Percentiles rank a stretch among this genome's conserved stretches.
Conservation (phyloP, 2,797 vertebrate genomes). For the Gadopsis bispinosus region DNA sequence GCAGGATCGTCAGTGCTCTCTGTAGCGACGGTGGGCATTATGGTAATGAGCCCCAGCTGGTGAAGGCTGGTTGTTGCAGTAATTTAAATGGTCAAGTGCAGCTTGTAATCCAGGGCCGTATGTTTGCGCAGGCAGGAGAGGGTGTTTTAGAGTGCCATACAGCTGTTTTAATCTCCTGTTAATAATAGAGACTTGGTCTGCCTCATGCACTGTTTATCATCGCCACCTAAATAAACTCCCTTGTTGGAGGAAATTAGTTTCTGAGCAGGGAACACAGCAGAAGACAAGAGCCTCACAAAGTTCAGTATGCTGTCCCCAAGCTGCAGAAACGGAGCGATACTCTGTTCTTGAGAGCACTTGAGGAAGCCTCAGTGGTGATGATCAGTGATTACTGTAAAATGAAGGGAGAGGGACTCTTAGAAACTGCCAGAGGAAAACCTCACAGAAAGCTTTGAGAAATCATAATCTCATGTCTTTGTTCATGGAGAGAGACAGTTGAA, state of each 20-base stretch:
- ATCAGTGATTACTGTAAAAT: slow-evolving; percentile 78
- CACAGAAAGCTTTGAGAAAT: slow-evolving; percentile 47
- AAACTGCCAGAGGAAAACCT: slow-evolving; percentile 63
- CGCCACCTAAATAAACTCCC: slow-evolving; percentile 81
- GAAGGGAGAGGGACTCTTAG: slow-evolving; percentile 55
- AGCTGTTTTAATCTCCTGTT: slow-evolving; percentile 98
- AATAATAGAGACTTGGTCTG: slow-evolving; percentile 91
- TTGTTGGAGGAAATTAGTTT: slow-evolving; percentile 83
- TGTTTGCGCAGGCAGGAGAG: slow-evolving; percentile 90
- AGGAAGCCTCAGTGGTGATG: slow-evolving; percentile 72
- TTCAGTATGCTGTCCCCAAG: slow-evolving; percentile 69
- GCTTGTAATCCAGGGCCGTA: slow-evolving; percentile 94
- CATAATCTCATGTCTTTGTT: slow-evolving; percentile 64
- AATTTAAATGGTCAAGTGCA: slow-evolving; percentile 99
- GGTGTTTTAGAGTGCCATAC: slow-evolving; percentile 94
- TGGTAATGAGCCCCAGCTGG: slow-evolving; percentile 95
- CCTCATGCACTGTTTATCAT: slow-evolving; percentile 86
- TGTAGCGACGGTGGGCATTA: slow-evolving; percentile 64
- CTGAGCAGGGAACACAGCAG: slow-evolving; percentile 69
- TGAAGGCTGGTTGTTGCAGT: slow-evolving; percentile 93
- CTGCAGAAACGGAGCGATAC: slow-evolving; percentile 68
- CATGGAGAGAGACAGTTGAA: slow-evolving; percentile 44
- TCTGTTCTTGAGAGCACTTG: slow-evolving; percentile 72
- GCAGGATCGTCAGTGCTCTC: slow-evolving; percentile 62
- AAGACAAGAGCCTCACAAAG: slow-evolving; percentile 78